Percentiles rank a stretch among this genome's conserved stretches.
Evolutionary conservation across 2,113 vertebrate genomes (phyloP).

Genomic region (Noctilio leporinus): DNA sequence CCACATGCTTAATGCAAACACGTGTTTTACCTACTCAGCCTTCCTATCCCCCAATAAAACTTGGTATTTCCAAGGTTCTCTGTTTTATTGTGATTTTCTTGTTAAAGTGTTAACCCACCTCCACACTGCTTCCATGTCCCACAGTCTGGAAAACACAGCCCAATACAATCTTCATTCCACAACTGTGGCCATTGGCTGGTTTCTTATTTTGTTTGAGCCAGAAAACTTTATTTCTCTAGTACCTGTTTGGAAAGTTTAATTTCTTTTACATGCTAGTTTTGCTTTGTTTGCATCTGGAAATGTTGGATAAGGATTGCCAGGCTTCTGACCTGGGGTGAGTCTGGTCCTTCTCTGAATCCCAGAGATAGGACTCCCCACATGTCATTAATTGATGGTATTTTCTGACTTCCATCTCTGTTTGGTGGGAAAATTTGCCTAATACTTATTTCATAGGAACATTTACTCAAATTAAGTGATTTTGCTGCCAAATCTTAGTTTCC

Average conservation of each 20-base stretch:
- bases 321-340: background rate
- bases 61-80: background rate
- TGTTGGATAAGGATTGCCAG: background rate
- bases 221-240: background rate
- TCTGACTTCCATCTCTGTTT: background rate
- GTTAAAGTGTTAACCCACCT: background rate
- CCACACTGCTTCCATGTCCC: fast-evolving
- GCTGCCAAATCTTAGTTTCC: background rate
- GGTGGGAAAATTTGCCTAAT: fast-evolving
- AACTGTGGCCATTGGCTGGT: fast-evolving
- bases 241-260: background rate
- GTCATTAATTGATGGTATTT: fast-evolving
- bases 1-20: fast-evolving
- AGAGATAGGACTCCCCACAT: fast-evolving
- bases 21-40: fast-evolving
- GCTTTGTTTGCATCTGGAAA: background rate
- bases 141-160: fast-evolving
- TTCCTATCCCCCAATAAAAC: fast-evolving
- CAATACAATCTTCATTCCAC: fast-evolving
- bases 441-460: background rate
- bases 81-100: background rate
- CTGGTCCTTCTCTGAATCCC: fast-evolving
- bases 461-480: background rate
- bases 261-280: background rate
- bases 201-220: background rate